Evolutionary conservation across 2,113 vertebrate species (phyloP), one percentile per base, ranked within the genome.

Genomic region (Megalops atlanticus): DNA sequence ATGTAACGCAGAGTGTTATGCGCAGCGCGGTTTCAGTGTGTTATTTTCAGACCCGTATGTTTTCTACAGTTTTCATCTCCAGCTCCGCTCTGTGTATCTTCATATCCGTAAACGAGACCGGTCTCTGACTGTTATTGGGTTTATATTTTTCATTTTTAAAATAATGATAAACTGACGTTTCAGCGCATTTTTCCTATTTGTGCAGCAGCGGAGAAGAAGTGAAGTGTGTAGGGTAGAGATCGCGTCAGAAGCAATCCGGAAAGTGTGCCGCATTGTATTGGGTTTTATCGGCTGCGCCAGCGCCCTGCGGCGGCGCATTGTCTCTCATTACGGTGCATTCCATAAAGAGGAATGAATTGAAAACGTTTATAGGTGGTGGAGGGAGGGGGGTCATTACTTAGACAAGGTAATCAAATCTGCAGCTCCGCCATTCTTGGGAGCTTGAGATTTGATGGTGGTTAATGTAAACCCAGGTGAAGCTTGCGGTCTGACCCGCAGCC

Each of bases 321-420:
- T 76, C 35, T 76, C 83, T 83, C 84, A 89, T 92, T 92, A 89
- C 40, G 68, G 84, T 39, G 52, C 79, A 81, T 85, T 88, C 88
- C 88, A 86, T 91, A 84, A 90, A 75, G 87, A 82, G 85, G 90
- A 91, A 92, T 88, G 88, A 90, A 88, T 89, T 91, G 81, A 89
- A 83, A 80, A 78, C 85, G 84, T 92, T 92, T 90, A 91, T 92
- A 85, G 86, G 70, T 78, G 86, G 78, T 83, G 84, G 86, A 68
- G 78, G 85, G 83, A 83, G 52, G 72, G 45, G 85, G 86, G 76
- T 89, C 88, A 88, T 91, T 90, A 90, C 85, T 90, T 89, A 90
- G 85, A 85, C 84, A 73, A 82, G 43, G 82, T 86, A 90, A 89
- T 91, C 84, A 88, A 90, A 92, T 91, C 87, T 88, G 84, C 84